phyloP scores from a whole-genome alignment of 2,797 vertebrate genomes.

The Parambassis ranga region DNA sequence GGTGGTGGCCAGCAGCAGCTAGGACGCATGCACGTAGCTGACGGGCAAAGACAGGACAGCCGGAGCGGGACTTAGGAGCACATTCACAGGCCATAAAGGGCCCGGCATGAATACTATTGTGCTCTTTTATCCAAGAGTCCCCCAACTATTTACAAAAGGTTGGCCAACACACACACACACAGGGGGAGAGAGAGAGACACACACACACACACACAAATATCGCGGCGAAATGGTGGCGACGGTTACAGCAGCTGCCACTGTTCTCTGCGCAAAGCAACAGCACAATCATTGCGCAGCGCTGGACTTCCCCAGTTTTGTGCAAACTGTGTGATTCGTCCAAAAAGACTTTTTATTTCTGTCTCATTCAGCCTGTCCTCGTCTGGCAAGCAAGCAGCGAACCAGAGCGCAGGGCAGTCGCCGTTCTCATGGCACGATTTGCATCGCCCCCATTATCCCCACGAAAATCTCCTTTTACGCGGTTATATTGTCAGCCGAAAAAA shows the following conservation, averaged over 20 bases:
- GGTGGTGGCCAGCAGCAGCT: conserved; percentile 84
- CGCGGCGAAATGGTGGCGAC: conserved; percentile 72
- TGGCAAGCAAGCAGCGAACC: conserved; percentile 82
- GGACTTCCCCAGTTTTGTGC: conserved; percentile 75
- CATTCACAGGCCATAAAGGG: conserved; percentile 85
- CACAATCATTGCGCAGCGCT: conserved; percentile 77
- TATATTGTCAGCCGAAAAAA: conserved; percentile 87
- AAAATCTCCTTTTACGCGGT: conserved; percentile 93
- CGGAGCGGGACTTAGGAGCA: conserved; percentile 85
- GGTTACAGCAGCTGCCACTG: conserved; percentile 77
- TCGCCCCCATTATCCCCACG: conserved; percentile 87
- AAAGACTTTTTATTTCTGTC: conserved; percentile 69
- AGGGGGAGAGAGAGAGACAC: no score
- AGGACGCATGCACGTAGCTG: conserved; percentile 86
- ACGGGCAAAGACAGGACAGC: conserved; percentile 83
- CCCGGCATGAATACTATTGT: conserved; percentile 72
- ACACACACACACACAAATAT: conserved; percentile 66
- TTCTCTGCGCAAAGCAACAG: conserved; percentile 76
- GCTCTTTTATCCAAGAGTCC: conserved; percentile 72
- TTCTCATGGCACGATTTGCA: conserved; percentile 96
- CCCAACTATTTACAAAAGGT: conserved; percentile 80
- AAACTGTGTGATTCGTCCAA: conserved; percentile 64
- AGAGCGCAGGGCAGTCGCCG: conserved; percentile 87
- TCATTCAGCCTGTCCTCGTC: conserved; percentile 84
- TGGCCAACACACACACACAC: conserved; percentile 67